Base-by-base conservation (phyloP, 2,888 invertebrate genomes). In the Leptinotarsa tumamoca region DNA sequence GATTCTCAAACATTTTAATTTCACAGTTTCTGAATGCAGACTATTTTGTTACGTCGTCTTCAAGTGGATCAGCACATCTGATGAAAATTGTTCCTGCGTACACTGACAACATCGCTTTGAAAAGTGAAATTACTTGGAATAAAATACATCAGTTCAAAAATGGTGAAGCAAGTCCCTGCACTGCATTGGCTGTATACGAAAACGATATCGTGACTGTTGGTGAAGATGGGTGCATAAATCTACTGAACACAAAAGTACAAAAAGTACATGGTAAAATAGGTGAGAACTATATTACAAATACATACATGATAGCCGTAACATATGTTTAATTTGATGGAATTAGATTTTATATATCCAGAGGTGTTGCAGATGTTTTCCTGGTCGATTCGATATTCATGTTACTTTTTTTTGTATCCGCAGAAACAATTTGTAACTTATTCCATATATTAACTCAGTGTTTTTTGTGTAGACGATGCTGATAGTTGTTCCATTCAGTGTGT, bases 141-240 rank as follows among this genome's bases (percentile, higher is more conserved):
- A 90, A 90, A 14, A 85, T 96, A 67, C 96, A 96, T 85, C 91
- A 89, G 79, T 93, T 92, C 80, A 86, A 89, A 86, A 90, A 88
- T 79, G 87, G 86, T 49, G 89, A 90, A 61, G 84, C 86, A 79
- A 93, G 94, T 79, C 92, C 95, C 0, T 96, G 96, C 83, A 96
- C 96, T 4, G 93, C 93, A 5, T 86, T 97, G 70, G 93, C 95
- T 3, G 91, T 92, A 0, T 92, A 94, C 83, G 95, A 95, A 80
- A 94, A 93, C 77, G 95, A 96, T 81, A 91, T 96, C 79, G 95
- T 93, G 0, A 93, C 94, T 1, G 93, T 95, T 3, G 97, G 97
- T 1, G 97, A 97, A 88, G 97, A 97, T 87, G 97, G 97, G 0
- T 87, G 89, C 78, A 90, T 93, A 69, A 90, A 91, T 87, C 87